Percentiles rank a stretch among this genome's conserved stretches.
Evolutionary conservation across 1,140 invertebrate species (phyloP).

Genomic region (Mya arenaria): DNA sequence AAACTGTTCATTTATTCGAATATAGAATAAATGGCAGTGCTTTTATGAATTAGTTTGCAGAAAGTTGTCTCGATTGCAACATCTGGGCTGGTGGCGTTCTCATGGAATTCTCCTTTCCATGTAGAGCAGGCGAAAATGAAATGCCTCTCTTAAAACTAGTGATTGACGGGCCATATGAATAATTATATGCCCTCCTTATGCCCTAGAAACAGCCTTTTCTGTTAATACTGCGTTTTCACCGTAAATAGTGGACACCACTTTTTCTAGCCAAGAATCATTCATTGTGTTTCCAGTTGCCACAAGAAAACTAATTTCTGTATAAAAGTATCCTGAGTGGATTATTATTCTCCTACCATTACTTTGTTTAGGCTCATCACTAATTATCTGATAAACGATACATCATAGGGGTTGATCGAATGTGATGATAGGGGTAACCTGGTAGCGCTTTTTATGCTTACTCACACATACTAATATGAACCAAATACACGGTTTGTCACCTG

Average conservation of each 20-base stretch:
- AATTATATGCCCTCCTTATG: neutral
- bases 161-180: neutral
- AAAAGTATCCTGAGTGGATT: conserved; percentile 61
- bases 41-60: no score
- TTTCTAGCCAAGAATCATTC: conserved; percentile 58
- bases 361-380: conserved; percentile 40
- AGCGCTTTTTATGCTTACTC: conserved; percentile 34
- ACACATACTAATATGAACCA: conserved; percentile 68
- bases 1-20: no score
- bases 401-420: conserved; percentile 74
- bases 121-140: no score
- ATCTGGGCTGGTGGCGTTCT: no score
- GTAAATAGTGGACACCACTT: conserved; percentile 63
- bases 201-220: neutral
- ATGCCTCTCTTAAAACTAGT: no score
- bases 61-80: no score
- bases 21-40: no score
- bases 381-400: conserved; percentile 59
- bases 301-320: conserved; percentile 62
- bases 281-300: conserved; percentile 54
- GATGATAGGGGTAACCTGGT: conserved; percentile 56
- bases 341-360: conserved; percentile 51
- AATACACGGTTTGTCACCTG: conserved; percentile 67
- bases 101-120: no score
- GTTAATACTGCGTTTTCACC: conserved; percentile 67